Conservation (phyloP, 2,888 invertebrate genomes). For the Thymelicus lineola region DNA sequence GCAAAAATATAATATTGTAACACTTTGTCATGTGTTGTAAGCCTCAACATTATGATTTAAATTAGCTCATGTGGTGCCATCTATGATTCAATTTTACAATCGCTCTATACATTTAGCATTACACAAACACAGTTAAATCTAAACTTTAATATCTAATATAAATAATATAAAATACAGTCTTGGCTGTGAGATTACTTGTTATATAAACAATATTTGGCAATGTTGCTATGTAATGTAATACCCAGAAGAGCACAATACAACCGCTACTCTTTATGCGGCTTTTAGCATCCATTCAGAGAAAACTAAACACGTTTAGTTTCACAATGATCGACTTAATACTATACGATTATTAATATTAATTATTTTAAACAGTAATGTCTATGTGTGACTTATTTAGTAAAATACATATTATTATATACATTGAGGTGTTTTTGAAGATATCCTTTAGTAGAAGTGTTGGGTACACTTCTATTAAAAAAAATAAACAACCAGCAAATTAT, state of each 20-base stretch:
- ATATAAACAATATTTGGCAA: slow-evolving; percentile 31
- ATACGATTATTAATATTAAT: too few species aligned
- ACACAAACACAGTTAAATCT: too few species aligned
- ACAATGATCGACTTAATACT: not conserved
- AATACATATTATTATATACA: too few species aligned
- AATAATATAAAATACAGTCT: slow-evolving; percentile 33
- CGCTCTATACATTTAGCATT: too few species aligned
- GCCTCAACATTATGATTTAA: not conserved
- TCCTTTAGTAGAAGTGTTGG: too few species aligned
- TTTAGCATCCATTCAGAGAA: not conserved
- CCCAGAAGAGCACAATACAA: not conserved
- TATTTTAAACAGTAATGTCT: too few species aligned
- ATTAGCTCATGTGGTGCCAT: not conserved
- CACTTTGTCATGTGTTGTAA: too few species aligned
- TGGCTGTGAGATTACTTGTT: slow-evolving; percentile 32
- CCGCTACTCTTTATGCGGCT: not conserved
- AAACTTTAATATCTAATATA: slow-evolving; percentile 2
- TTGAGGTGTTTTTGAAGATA: not conserved
- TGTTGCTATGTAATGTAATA: slow-evolving; percentile 6
- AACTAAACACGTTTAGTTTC: slow-evolving; percentile 18
- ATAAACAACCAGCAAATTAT: too few species aligned
- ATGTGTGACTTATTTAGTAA: too few species aligned
- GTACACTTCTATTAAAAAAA: too few species aligned
- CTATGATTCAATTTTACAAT: not conserved
- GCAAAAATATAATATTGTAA: too few species aligned